Conservation (phyloP, 2,797 vertebrate genomes). For the Myioborus melanocephalus region DNA sequence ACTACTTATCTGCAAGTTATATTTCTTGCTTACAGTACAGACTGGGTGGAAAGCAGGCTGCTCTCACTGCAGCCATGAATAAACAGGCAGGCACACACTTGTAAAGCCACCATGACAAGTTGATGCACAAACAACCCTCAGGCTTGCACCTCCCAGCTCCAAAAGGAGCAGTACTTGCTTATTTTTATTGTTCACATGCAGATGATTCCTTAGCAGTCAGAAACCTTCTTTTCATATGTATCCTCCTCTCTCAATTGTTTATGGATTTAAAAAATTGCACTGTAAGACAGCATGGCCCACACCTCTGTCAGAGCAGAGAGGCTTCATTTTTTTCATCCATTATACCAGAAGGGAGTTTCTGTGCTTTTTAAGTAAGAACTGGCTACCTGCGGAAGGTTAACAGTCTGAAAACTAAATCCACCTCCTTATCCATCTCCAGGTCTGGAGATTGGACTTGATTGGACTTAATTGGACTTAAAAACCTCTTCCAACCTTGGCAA, state of each 20-base stretch:
- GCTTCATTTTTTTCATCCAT: not conserved
- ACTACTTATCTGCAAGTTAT: not conserved
- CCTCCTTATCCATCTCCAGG: not conserved
- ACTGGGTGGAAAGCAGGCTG: not conserved
- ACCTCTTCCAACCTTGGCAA: not conserved
- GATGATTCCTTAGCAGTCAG: not conserved
- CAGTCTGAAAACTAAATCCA: not conserved
- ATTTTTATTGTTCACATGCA: constrained; percentile 4
- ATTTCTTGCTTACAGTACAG: not conserved
- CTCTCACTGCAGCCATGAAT: not conserved
- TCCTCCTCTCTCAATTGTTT: not conserved
- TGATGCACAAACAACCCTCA: constrained; percentile 23
- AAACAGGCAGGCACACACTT: constrained; percentile 50
- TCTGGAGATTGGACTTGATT: not conserved
- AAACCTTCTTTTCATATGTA: not conserved
- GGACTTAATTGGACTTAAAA: not conserved
- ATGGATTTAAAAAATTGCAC: not conserved
- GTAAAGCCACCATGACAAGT: constrained; percentile 41
- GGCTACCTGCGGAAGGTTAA: not conserved
- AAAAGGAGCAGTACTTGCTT: not conserved
- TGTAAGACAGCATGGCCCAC: not conserved
- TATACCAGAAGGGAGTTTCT: not conserved
- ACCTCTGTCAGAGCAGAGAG: not conserved
- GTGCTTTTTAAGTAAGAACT: not conserved
- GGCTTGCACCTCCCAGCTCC: constrained; percentile 23